Conservation (phyloP, 2,888 invertebrate genomes). For the Nephrotoma guestfalica region DNA sequence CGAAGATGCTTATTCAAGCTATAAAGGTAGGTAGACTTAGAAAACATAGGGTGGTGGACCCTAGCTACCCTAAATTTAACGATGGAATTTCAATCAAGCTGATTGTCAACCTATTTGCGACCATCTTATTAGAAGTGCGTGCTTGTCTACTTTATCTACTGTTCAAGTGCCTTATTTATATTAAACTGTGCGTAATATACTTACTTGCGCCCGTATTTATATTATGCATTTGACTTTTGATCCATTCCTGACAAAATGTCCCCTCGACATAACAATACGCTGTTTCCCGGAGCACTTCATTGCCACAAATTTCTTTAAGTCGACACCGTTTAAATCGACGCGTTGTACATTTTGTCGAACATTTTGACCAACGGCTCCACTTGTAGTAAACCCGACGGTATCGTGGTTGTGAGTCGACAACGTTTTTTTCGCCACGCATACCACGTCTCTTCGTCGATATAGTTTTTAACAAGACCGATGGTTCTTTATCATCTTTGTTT, state of each 20-base stretch:
- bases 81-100: no score
- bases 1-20: no score
- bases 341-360: conserved; percentile 66
- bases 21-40: no score
- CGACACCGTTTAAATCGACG: conserved; percentile 63
- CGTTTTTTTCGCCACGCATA: conserved; percentile 22
- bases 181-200: background rate
- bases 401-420: conserved; percentile 22
- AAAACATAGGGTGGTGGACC: no score
- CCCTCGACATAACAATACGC: conserved; percentile 76
- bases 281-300: conserved; percentile 62
- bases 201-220: background rate
- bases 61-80: no score
- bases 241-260: conserved; percentile 64
- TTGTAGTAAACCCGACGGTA: conserved; percentile 43
- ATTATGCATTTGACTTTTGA: conserved; percentile 30
- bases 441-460: background rate
- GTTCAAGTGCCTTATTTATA: background rate
- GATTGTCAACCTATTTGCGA: no score
- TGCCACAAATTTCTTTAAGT: conserved; percentile 57
- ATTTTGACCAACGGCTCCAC: conserved; percentile 76
- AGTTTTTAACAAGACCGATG: background rate
- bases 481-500: conserved; percentile 17
- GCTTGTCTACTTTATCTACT: no score
- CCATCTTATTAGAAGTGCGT: no score